phyloP scores from a whole-genome alignment of 2,113 vertebrate genomes.

The Gasterosteus nipponicus region DNA sequence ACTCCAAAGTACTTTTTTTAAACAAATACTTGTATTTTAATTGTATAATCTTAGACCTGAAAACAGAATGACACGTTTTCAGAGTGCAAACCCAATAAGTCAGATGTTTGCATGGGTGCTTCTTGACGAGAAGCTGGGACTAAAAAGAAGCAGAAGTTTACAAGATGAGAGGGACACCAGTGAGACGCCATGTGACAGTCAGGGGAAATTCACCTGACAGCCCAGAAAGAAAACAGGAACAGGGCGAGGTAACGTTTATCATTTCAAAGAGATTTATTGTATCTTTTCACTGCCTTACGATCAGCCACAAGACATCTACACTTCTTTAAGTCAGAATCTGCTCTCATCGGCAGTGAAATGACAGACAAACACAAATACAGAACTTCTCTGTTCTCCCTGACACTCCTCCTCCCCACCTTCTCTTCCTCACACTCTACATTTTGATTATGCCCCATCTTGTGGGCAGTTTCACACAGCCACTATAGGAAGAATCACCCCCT shows the following conservation, averaged over 20 bases:
- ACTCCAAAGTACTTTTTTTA: background rate
- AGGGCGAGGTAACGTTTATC: background rate
- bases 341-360: conserved; percentile 4
- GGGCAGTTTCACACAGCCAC: conserved; percentile 44
- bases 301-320: background rate
- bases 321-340: conserved; percentile 1
- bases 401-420: background rate
- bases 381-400: background rate
- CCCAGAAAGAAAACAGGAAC: conserved; percentile 10
- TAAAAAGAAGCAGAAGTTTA: background rate
- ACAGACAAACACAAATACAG: conserved; percentile 18
- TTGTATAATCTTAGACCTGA: background rate
- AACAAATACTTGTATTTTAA: background rate
- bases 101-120: background rate
- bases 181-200: conserved; percentile 23
- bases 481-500: conserved; percentile 3
- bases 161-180: background rate
- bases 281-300: background rate
- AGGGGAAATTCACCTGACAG: conserved; percentile 18
- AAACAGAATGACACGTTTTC: background rate
- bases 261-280: background rate
- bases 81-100: background rate
- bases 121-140: background rate
- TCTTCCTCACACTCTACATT: conserved; percentile 14
- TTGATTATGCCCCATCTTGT: conserved; percentile 70